A percentile compares a stretch with the other conserved stretches of the same genome.
These are phyloP conservation scores for Yponomeuta sedellus DNA, from an alignment of 2,888 invertebrate genomes.

Conservation along the genomic window DNA sequence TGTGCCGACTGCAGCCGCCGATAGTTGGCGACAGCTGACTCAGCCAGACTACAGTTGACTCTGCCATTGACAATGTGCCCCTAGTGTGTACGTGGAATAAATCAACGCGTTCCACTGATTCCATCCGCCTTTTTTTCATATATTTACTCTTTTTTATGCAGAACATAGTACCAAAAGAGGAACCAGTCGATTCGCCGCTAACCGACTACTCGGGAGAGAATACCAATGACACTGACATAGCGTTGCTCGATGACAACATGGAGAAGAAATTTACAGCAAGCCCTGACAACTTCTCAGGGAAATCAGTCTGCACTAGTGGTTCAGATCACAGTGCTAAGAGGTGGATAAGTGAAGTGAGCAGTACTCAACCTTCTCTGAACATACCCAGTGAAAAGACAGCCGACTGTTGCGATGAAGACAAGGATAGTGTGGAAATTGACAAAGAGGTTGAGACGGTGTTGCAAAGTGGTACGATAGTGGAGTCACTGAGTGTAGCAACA, in stretches of 20 bases:
- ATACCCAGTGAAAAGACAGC: constrained; percentile 41
- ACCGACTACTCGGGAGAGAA: constrained; percentile 64
- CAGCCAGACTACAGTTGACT: too few species aligned
- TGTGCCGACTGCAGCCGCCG: too few species aligned
- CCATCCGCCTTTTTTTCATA: too few species aligned
- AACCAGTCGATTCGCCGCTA: constrained; percentile 59
- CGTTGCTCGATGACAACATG: constrained; percentile 45
- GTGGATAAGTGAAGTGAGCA: constrained; percentile 65
- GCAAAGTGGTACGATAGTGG: constrained; percentile 68
- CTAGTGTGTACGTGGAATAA: too few species aligned
- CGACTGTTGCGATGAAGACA: constrained; percentile 44
- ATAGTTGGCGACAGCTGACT: too few species aligned
- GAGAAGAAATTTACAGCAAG: constrained; percentile 50
- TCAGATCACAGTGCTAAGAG: constrained; percentile 48
- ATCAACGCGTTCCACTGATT: too few species aligned
- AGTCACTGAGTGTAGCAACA: constrained; percentile 62
- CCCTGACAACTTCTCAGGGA: constrained; percentile 40
- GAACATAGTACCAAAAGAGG: constrained; percentile 49
- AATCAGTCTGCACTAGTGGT: constrained; percentile 32
- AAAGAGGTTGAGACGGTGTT: constrained; percentile 69
- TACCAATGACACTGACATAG: constrained; percentile 60
- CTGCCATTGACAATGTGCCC: too few species aligned
- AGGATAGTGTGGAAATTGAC: constrained; percentile 62
- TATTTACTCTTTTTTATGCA: not conserved
- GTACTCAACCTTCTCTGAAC: constrained; percentile 62